Evolutionary conservation across 2,113 vertebrate genomes (phyloP).

Genomic region (Chaetorhynchus papuensis): DNA sequence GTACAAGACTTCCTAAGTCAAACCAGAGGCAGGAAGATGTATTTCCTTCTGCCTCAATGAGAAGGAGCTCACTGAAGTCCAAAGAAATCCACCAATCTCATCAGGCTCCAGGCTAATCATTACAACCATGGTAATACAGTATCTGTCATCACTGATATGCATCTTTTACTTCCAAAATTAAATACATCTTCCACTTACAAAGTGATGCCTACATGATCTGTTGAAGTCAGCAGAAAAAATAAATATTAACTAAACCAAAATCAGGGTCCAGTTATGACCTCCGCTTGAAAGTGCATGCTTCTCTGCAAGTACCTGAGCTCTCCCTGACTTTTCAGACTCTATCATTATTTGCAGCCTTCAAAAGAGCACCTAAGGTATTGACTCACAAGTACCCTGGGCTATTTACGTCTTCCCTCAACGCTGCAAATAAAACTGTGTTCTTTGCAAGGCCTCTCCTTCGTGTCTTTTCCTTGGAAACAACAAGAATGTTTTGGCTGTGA

Average conservation of each 20-base stretch:
- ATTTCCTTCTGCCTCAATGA: not conserved
- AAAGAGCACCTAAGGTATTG: not conserved
- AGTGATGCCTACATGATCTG: not conserved
- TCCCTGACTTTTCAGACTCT: not conserved
- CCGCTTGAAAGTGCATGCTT: not conserved
- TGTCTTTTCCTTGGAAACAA: not conserved
- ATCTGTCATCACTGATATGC: not conserved
- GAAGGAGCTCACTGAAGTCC: not conserved
- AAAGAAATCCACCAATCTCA: not conserved
- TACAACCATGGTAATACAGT: not conserved
- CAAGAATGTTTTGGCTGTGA: not conserved
- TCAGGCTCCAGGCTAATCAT: rapidly evolving
- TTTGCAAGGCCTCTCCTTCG: not conserved
- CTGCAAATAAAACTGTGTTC: not conserved
- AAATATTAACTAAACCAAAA: not conserved
- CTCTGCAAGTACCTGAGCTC: not conserved
- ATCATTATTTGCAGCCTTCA: not conserved
- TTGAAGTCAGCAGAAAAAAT: not conserved
- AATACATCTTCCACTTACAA: not conserved
- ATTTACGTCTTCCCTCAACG: not conserved
- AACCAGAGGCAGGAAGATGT: not conserved
- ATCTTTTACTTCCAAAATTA: not conserved
- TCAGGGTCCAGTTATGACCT: not conserved
- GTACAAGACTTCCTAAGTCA: not conserved
- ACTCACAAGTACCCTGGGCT: not conserved